A percentile compares a stretch with the other conserved stretches of the same genome.
Conservation (phyloP, 2,888 invertebrate species). For the Phymatocera aterrima region DNA sequence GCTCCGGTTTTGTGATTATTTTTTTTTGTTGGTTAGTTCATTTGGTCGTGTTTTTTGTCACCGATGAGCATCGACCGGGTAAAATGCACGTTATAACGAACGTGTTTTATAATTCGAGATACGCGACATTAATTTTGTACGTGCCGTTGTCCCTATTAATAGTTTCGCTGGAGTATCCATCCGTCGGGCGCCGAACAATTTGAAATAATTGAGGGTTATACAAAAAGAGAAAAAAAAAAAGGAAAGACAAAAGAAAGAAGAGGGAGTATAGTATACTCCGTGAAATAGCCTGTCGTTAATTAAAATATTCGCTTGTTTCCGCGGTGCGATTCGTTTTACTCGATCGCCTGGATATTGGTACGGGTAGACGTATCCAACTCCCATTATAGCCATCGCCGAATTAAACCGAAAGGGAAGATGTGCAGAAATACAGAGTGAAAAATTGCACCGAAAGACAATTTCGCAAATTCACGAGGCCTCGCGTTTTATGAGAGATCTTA, state of each 20-base stretch:
- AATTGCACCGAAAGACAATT: not conserved
- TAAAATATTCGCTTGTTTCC: conserved; percentile 17
- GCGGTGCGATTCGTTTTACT: not conserved
- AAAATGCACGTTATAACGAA: not conserved
- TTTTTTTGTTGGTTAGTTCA: not conserved
- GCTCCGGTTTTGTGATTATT: not conserved
- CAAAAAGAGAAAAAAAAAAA: not conserved
- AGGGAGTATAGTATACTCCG: not conserved
- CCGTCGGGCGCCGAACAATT: conserved; percentile 19
- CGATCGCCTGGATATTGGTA: not conserved
- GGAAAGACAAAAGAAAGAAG: not conserved
- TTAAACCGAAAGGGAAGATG: not conserved
- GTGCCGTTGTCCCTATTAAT: conserved; percentile 8
- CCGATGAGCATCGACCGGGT: not conserved
- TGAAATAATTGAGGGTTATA: conserved; percentile 16
- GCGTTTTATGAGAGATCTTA: not conserved
- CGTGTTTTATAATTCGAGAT: conserved; percentile 20
- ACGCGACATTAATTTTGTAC: conserved; percentile 28
- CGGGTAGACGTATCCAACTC: too few species aligned
- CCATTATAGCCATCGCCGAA: not conserved
- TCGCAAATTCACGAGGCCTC: not conserved
- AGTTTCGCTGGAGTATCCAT: conserved; percentile 26
- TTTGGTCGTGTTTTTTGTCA: not conserved
- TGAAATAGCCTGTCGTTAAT: conserved; percentile 6
- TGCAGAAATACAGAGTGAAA: not conserved